Base-by-base conservation (phyloP, 2,888 invertebrate species). In the Ferdinandea cuprea region DNA sequence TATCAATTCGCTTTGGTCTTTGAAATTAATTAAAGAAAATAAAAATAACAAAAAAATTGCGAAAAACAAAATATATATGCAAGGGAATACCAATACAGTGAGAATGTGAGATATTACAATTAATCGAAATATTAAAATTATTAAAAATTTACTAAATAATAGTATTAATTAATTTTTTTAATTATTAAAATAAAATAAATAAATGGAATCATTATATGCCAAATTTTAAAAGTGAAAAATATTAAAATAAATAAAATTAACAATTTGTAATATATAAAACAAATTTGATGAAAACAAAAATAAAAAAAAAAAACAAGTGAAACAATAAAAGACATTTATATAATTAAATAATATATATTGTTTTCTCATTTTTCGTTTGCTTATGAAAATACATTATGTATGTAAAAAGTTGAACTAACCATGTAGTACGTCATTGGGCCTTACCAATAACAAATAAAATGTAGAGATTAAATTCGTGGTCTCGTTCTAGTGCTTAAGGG, bases 71-170 rank as follows among this genome's bases (percentile, higher is more conserved):
- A 65, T 48, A 21, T 63, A 65, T 63, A 71, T 74, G 50, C 69
- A 69, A 81, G 46, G 71, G 69, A 69, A 80, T 56, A 74, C 79
- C 65, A 73, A 66, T 61, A 74, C 63, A 76, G 76, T 81, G 80
- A 76, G 65, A 66, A 66, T 81, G 81, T 76, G 81, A 81, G 46
- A 81, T 81, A 81, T 69, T 65, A 71, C 71, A 69, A 65, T 81
- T 81, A 76, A 76, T 76, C 81, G 81, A 76, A 81, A 76, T 81
- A 76, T 66, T 81, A 74, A 37, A 59, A 81, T 58, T 74, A 81
- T 48, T 73, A 73, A 13, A 79, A 81, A 66, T 81, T 81, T 81
- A 65, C 65, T 81, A 81, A 76, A 72, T 81, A 76, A 72, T 81
- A 76, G 76, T 66, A 48, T 65, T 71, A 65, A 66, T 56, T 63